A percentile compares a stretch with the other conserved stretches of the same genome.
These are phyloP conservation scores for Glandiceps talaboti DNA, from an alignment of 53 echinoderm and acorn worm species.

Conservation along the genomic window DNA sequence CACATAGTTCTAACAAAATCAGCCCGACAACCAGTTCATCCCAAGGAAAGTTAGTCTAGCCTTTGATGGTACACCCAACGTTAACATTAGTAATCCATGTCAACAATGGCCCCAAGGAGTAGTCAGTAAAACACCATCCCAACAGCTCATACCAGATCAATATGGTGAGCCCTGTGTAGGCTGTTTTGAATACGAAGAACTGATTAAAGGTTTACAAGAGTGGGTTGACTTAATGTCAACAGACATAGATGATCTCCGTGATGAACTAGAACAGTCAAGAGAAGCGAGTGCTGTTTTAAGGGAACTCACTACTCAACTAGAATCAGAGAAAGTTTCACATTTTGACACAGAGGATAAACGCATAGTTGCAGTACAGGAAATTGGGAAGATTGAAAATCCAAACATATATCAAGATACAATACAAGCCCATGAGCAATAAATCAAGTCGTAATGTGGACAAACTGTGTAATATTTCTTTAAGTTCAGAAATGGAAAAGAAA, in stretches of 20 bases:
- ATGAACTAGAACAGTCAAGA: neutral
- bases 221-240: neutral
- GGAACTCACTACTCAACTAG: neutral
- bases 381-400: neutral
- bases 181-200: neutral
- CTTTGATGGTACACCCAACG: too few relatives aligned
- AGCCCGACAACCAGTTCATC: neutral
- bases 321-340: neutral
- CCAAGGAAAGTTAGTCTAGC: neutral
- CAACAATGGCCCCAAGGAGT: too few relatives aligned
- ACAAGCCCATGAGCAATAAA: neutral
- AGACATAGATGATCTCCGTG: neutral
- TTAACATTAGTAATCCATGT: neutral
- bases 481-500: neutral
- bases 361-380: neutral
- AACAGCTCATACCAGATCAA: too few relatives aligned
- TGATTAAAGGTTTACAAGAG: neutral
- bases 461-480: neutral
- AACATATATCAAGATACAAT: neutral
- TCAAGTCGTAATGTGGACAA: neutral
- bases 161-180: too few relatives aligned
- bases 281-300: neutral
- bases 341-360: neutral
- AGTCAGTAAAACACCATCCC: neutral
- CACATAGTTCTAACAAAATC: neutral